phyloP scores from a whole-genome alignment of 1,140 invertebrate genomes.

The Drosophila ambigua region DNA sequence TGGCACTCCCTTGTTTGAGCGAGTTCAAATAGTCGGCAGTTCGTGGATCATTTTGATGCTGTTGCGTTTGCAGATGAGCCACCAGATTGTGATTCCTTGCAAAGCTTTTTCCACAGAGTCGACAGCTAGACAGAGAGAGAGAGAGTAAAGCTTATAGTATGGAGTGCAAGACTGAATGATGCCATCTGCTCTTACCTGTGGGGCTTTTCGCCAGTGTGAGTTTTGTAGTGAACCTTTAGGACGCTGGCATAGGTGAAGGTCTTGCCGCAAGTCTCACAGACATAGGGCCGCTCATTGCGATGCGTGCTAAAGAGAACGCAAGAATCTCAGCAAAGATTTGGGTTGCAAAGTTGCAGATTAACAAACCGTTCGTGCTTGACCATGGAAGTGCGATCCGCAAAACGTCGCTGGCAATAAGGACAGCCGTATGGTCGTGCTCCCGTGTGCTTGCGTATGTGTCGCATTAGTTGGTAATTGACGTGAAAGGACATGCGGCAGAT shows the following conservation, averaged over 20 bases:
- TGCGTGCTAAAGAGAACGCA: conserved; percentile 84
- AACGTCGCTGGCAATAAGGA: conserved; percentile 88
- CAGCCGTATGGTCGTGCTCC: conserved; percentile 87
- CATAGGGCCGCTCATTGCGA: conserved; percentile 90
- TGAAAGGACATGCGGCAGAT: conserved; percentile 75
- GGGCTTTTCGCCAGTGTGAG: conserved; percentile 80
- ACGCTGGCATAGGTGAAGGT: conserved; percentile 89
- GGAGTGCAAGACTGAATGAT: background rate
- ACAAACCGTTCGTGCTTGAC: conserved; percentile 86
- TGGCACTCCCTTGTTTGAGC: conserved; percentile 20
- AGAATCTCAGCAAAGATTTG: background rate
- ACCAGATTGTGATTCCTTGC: conserved; percentile 76
- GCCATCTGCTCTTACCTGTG: conserved; percentile 40
- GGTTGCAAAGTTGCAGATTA: background rate
- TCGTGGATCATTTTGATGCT: conserved; percentile 72
- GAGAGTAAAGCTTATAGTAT: too few relatives aligned
- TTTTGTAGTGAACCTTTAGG: conserved; percentile 85
- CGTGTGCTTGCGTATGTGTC: conserved; percentile 80
- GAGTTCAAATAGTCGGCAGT: conserved; percentile 42
- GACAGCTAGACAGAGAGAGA: conserved; percentile 43
- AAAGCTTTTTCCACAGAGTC: conserved; percentile 72
- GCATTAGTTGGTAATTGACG: conserved; percentile 79
- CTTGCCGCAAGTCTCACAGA: conserved; percentile 88
- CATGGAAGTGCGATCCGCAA: conserved; percentile 86
- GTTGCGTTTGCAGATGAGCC: conserved; percentile 76